These are phyloP conservation scores for Chloropsis hardwickii DNA, from an alignment of 2,113 vertebrate species.

Conservation along the genomic window DNA sequence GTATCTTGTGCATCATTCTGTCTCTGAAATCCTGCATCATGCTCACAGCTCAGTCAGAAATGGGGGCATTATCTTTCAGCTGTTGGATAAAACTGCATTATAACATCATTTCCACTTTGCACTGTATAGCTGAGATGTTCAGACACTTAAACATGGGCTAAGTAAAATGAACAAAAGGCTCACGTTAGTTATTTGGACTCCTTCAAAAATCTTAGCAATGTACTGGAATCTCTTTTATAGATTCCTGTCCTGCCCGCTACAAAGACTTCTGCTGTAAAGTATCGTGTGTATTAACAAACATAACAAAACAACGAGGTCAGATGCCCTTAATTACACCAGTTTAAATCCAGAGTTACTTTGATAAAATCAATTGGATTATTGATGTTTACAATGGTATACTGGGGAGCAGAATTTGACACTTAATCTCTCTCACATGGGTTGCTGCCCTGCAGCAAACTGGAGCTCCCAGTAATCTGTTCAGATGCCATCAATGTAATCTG, in stretches of 20 bases:
- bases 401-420: constrained; percentile 25
- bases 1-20: neutral
- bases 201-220: neutral
- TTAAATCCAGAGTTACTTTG: constrained; percentile 26
- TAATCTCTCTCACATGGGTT: neutral
- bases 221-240: neutral
- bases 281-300: neutral
- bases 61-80: neutral
- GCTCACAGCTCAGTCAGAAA: neutral
- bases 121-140: neutral
- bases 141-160: neutral
- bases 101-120: neutral
- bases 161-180: neutral
- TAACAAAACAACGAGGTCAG: neutral
- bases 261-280: neutral
- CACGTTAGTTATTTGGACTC: neutral
- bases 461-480: neutral
- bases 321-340: constrained; percentile 25
- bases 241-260: neutral
- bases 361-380: constrained; percentile 37
- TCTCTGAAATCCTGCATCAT: neutral
- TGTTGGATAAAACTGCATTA: neutral
- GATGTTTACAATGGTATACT: constrained; percentile 8
- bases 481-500: neutral
- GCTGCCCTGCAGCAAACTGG: constrained; percentile 3